Conservation (phyloP, 2,797 vertebrate genomes). For the Saxicola maurus region DNA sequence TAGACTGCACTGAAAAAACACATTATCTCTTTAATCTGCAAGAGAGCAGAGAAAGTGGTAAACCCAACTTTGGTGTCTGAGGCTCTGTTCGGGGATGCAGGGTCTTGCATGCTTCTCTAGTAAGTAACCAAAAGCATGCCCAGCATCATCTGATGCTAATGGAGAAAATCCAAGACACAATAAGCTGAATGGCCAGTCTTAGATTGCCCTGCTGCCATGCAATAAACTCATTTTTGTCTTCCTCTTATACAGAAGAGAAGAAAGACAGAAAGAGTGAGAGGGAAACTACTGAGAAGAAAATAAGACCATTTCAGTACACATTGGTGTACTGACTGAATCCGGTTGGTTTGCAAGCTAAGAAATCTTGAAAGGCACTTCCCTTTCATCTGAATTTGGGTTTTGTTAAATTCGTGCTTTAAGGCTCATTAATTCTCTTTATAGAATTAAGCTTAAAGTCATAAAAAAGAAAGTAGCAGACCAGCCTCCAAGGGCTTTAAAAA, state of each 20-base stretch:
- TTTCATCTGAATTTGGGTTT: background rate
- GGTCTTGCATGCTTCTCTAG: background rate
- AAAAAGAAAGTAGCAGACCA: background rate
- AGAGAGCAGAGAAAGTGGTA: slow-evolving; percentile 40
- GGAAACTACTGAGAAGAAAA: background rate
- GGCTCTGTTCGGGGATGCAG: background rate
- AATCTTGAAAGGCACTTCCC: background rate
- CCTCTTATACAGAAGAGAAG: background rate
- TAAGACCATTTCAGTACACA: background rate
- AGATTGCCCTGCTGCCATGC: background rate
- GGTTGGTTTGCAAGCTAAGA: background rate
- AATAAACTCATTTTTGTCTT: background rate
- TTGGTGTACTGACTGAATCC: background rate
- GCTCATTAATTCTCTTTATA: background rate
- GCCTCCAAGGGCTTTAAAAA: background rate
- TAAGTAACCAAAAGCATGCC: background rate
- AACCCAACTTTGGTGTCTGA: background rate
- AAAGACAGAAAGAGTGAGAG: background rate
- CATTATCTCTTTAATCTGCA: background rate
- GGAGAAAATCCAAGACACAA: background rate
- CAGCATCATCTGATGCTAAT: background rate
- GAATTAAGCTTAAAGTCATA: background rate
- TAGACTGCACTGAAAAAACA: background rate
- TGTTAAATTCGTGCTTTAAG: background rate
- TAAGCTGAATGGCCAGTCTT: background rate